phyloP scores from a whole-genome alignment of 2,797 vertebrate genomes.

The Characodon lateralis region DNA sequence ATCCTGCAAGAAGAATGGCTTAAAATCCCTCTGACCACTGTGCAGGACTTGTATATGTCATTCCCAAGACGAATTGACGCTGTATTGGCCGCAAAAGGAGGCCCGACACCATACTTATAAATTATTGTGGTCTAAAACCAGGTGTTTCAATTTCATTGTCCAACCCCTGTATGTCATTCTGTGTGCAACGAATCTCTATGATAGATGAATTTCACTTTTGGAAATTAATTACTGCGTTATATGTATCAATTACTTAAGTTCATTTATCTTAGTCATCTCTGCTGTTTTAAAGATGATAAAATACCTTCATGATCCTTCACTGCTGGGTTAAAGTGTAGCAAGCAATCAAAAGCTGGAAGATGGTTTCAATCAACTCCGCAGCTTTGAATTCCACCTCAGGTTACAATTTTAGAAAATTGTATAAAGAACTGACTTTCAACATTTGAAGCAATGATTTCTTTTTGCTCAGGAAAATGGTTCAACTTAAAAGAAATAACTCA shows the following conservation, averaged over 20 bases:
- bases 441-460: slow-evolving; percentile 21
- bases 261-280: background rate
- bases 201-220: background rate
- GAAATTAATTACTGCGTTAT: background rate
- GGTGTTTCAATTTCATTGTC: no score
- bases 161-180: no score
- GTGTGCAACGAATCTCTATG: background rate
- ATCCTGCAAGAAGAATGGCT: no score
- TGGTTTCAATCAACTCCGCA: slow-evolving; percentile 30
- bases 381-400: slow-evolving; percentile 40
- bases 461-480: slow-evolving; percentile 11
- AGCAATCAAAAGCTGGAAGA: slow-evolving; percentile 13
- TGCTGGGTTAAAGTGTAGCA: slow-evolving; percentile 6
- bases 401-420: slow-evolving; percentile 32
- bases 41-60: no score
- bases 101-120: no score
- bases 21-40: no score
- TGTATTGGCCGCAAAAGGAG: no score
- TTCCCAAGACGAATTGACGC: no score
- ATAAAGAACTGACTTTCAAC: slow-evolving; percentile 35
- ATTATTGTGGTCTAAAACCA: no score
- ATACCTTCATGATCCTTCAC: background rate
- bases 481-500: slow-evolving; percentile 35
- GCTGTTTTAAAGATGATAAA: background rate
- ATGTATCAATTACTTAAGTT: background rate